Percentiles rank a stretch among this genome's conserved stretches.
Evolutionary conservation across 2,113 vertebrate genomes (phyloP).

Genomic region (Lutjanus erythropterus): DNA sequence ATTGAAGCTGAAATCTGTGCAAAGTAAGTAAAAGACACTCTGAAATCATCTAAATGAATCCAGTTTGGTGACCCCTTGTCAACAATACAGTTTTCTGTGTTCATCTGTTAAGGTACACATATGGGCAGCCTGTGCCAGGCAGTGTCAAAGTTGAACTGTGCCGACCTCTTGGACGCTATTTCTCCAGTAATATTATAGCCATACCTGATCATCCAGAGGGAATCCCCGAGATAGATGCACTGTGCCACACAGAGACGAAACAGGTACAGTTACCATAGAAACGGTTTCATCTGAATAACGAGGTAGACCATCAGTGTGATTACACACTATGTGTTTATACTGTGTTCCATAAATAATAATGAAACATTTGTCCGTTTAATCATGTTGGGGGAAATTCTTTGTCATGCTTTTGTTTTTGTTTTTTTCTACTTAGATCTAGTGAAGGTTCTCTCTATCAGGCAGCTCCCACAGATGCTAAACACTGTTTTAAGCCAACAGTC

Average conservation of each 20-base stretch:
- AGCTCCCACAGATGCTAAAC: background rate
- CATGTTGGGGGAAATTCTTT: no score
- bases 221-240: fast-evolving
- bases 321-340: no score
- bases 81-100: background rate
- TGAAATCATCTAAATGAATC: background rate
- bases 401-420: no score
- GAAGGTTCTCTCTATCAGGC: background rate
- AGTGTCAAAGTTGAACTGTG: conserved; percentile 48
- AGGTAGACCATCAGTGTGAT: no score
- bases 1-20: conserved; percentile 68
- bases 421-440: no score
- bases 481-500: background rate
- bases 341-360: background rate
- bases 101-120: conserved; percentile 77
- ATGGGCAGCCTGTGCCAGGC: conserved; percentile 80
- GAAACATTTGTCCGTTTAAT: background rate
- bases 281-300: no score
- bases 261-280: conserved; percentile 47
- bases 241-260: conserved; percentile 61
- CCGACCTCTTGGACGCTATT: fast-evolving
- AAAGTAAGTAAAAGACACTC: conserved; percentile 66
- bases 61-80: background rate
- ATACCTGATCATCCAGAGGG: fast-evolving
- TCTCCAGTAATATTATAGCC: fast-evolving